Evolutionary conservation across 2,888 invertebrate genomes (phyloP).

Genomic region (Orthosia gothica): DNA sequence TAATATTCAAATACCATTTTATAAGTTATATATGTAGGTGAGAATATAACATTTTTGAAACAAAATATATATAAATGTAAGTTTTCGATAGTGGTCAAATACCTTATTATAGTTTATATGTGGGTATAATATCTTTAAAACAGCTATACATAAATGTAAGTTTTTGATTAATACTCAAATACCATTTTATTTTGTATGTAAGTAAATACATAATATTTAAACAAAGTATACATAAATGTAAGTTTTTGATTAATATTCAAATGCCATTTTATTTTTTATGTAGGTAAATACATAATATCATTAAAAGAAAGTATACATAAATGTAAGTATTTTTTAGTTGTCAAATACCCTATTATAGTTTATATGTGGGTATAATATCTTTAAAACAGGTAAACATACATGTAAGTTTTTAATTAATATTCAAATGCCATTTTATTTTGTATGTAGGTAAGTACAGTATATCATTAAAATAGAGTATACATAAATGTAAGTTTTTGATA

Average conservation of each 20-base stretch:
- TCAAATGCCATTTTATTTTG: too few relatives aligned
- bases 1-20: neutral
- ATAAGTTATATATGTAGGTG: too few relatives aligned
- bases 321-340: neutral
- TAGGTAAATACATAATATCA: neutral
- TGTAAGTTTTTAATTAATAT: too few relatives aligned
- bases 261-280: neutral
- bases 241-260: neutral
- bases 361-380: constrained; percentile 4
- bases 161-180: neutral
- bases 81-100: neutral
- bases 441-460: neutral
- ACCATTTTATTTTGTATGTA: too few relatives aligned
- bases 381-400: too few relatives aligned
- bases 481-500: neutral
- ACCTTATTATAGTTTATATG: constrained; percentile 12
- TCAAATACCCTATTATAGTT: neutral
- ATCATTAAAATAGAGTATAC: neutral
- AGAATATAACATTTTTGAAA: neutral
- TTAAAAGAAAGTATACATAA: neutral
- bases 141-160: neutral
- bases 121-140: too few relatives aligned
- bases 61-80: neutral
- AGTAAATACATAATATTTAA: neutral
- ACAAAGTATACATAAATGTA: neutral